Evolutionary conservation across 2,888 invertebrate genomes (phyloP), one percentile per base, ranked within the genome.

Genomic region (Spodoptera littoralis): DNA sequence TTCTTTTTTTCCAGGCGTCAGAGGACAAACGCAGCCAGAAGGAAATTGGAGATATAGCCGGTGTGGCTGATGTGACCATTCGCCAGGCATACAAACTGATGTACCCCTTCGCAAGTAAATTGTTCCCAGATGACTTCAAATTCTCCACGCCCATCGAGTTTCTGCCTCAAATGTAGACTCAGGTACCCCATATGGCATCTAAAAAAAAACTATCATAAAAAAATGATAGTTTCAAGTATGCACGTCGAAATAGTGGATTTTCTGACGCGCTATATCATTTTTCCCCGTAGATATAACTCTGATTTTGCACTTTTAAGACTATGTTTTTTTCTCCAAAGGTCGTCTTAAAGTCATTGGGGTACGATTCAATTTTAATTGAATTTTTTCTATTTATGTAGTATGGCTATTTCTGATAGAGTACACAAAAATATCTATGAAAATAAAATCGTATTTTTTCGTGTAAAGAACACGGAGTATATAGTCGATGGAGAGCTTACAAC

Each of bases 21-120:
- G 98, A 98, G 80, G 97, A 98, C 86, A 98, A 99, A 87, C 96
- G 98, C 80, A 98, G 98, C 73, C 99, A 99, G 88, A 99, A 99
- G 90, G 99, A 99, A 93, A 99, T 99, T 79, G 99, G 99, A 0
- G 99, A 99, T 85, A 98, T 99, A 79, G 99, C 99, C 43, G 99
- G 99, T 44, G 99, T 99, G 0, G 99, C 99, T 3, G 99, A 99
- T 89, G 99, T 99, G 12, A 99, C 99, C 1, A 99, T 99, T 78
- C 95, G 99, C 36, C 99, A 99, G 88, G 98, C 99, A 0, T 99
- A 99, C 93, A 99, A 99, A 90, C 95, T 98, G 43, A 99, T 99
- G 98, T 98, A 98, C 88, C 99, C 99, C 1, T 97, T 97, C 85
- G 99, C 99, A 0, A 96, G 96, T 1, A 97, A 97, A 83, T 95